Percentiles rank a stretch among this genome's conserved stretches.
These are phyloP conservation scores for Thumatha senex DNA, from an alignment of 2,888 invertebrate species.

Conservation along the genomic window DNA sequence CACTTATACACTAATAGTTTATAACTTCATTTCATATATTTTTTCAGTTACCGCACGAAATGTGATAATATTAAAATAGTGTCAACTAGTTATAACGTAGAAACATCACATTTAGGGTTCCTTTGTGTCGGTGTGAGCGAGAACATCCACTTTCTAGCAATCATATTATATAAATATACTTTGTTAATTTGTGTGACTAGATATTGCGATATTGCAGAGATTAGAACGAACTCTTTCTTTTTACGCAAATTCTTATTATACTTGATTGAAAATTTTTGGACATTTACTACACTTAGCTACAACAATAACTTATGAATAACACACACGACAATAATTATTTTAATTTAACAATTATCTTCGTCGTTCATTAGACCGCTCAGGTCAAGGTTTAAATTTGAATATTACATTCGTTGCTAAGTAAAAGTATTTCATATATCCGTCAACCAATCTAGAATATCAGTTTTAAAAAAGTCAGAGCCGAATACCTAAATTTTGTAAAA, in stretches of 20 bases:
- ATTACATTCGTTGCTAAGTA: too few species aligned
- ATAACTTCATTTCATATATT: constrained; percentile 66
- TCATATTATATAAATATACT: constrained; percentile 29
- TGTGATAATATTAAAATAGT: constrained; percentile 73
- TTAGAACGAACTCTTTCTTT: constrained; percentile 11
- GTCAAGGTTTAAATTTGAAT: too few species aligned
- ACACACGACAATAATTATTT: too few species aligned
- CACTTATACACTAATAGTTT: constrained; percentile 72
- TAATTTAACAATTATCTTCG: too few species aligned
- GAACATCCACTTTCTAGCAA: constrained; percentile 24
- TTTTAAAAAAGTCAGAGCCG: too few species aligned
- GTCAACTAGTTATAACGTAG: constrained; percentile 63
- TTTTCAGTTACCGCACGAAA: constrained; percentile 59
- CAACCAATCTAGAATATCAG: too few species aligned
- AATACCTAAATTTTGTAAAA: too few species aligned
- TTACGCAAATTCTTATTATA: neutral
- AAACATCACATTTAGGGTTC: constrained; percentile 70
- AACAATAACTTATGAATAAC: neutral
- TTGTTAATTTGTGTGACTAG: constrained; percentile 49
- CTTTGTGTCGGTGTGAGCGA: constrained; percentile 61
- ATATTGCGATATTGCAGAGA: constrained; percentile 35
- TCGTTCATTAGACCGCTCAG: too few species aligned
- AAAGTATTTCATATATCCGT: too few species aligned
- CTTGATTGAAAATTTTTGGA: constrained; percentile 1
- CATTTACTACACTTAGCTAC: neutral